phyloP scores from a whole-genome alignment of 2,113 vertebrate species.

The Vireo altiloquus region DNA sequence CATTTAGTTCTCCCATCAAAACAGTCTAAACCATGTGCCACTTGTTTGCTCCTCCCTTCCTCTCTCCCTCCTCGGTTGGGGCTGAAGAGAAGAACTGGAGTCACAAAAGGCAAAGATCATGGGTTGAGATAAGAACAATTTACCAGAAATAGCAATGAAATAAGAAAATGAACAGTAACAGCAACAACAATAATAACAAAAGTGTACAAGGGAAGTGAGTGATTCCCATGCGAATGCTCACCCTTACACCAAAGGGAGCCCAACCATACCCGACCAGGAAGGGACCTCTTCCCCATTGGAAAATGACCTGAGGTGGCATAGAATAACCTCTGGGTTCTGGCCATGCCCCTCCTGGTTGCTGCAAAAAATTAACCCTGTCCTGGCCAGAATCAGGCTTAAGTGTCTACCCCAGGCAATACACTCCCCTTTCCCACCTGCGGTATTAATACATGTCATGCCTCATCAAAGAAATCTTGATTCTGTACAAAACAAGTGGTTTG shows the following conservation, averaged over 20 bases:
- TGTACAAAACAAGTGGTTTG: not conserved
- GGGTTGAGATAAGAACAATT: not conserved
- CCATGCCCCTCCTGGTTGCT: not conserved
- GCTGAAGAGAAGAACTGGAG: not conserved
- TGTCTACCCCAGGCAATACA: not conserved
- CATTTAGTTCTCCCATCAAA: not conserved
- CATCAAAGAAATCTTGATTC: not conserved
- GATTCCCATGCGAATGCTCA: not conserved
- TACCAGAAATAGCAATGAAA: not conserved
- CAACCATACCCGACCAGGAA: not conserved
- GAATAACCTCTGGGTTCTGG: not conserved
- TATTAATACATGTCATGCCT: not conserved
- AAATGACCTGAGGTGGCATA: not conserved
- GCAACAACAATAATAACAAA: not conserved
- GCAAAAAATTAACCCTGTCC: not conserved
- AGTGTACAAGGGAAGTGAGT: not conserved
- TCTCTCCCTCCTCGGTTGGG: not conserved
- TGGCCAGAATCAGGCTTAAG: not conserved
- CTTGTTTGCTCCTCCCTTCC: not conserved
- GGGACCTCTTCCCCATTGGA: not conserved
- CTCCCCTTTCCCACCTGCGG: not conserved
- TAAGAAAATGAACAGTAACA: not conserved
- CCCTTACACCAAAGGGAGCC: not conserved
- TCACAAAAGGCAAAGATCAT: not conserved
- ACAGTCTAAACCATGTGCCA: not conserved